These are phyloP conservation scores for Phataginus tetradactyla DNA, from an alignment of 2,797 vertebrate species.

Conservation along the genomic window DNA sequence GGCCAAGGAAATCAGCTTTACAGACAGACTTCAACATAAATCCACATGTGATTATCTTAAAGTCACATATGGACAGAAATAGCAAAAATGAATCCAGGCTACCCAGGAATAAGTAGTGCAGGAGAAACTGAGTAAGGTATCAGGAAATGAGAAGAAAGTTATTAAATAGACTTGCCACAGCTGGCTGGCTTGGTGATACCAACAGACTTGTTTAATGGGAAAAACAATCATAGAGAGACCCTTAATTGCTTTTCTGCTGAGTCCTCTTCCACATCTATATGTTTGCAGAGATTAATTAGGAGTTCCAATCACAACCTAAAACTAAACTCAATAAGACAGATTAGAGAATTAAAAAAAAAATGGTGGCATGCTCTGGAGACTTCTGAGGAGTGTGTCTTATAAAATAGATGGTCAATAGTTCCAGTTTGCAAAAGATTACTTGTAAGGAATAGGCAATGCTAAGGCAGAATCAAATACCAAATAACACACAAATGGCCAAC, in stretches of 20 bases:
- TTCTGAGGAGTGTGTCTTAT: not conserved
- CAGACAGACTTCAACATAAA: not conserved
- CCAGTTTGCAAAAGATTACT: not conserved
- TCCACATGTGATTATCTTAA: slow-evolving; percentile 59
- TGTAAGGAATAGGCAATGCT: not conserved
- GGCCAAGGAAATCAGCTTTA: not conserved
- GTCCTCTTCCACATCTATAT: slow-evolving; percentile 40
- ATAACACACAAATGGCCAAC: not conserved
- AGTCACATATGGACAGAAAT: slow-evolving; percentile 57
- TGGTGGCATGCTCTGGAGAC: not conserved
- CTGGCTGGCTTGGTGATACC: slow-evolving; percentile 67
- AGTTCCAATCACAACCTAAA: slow-evolving; percentile 58
- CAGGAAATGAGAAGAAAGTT: slow-evolving; percentile 73
- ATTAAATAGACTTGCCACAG: slow-evolving; percentile 63
- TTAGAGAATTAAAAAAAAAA: not conserved
- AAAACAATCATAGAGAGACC: slow-evolving; percentile 54
- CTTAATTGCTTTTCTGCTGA: slow-evolving; percentile 71
- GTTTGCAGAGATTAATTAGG: slow-evolving; percentile 70
- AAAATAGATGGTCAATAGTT: slow-evolving; percentile 31
- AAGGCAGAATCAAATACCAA: not conserved
- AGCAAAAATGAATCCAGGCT: slow-evolving; percentile 64
- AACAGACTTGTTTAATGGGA: slow-evolving; percentile 48
- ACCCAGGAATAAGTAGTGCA: not conserved
- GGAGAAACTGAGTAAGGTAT: slow-evolving; percentile 72
- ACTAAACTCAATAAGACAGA: slow-evolving; percentile 54